Percentiles rank a stretch among this genome's conserved stretches.
Evolutionary conservation across 2,113 vertebrate species (phyloP).

Genomic region (Malaclemys terrapin): DNA sequence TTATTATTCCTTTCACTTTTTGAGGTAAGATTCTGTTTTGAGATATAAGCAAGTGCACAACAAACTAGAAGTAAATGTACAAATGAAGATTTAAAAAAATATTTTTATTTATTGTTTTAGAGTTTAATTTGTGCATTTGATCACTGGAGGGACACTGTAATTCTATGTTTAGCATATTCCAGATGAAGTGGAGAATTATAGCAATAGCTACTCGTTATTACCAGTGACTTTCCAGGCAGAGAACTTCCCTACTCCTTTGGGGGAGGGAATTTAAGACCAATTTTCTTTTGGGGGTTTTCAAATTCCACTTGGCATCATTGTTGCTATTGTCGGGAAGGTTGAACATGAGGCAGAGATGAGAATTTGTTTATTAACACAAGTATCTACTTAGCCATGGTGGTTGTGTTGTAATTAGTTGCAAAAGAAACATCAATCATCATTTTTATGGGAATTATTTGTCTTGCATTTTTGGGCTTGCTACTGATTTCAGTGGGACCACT

Average conservation of each 20-base stretch:
- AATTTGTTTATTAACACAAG: neutral
- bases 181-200: neutral
- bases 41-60: neutral
- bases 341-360: neutral
- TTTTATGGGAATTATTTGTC: neutral
- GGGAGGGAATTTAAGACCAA: neutral
- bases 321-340: neutral
- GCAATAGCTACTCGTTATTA: neutral
- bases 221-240: neutral
- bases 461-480: neutral
- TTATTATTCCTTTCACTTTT: slow-evolving; percentile 7
- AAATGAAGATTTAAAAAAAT: neutral
- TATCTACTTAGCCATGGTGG: neutral
- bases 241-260: neutral
- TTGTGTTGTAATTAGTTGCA: neutral
- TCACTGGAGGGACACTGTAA: neutral
- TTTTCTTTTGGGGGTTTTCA: neutral
- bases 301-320: neutral
- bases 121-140: neutral
- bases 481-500: neutral
- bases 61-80: neutral
- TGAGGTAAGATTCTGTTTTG: slow-evolving; percentile 26
- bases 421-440: neutral
- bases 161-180: neutral
- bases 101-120: neutral